Conservation (phyloP, 2,888 invertebrate genomes). For the Rhingia campestris region DNA sequence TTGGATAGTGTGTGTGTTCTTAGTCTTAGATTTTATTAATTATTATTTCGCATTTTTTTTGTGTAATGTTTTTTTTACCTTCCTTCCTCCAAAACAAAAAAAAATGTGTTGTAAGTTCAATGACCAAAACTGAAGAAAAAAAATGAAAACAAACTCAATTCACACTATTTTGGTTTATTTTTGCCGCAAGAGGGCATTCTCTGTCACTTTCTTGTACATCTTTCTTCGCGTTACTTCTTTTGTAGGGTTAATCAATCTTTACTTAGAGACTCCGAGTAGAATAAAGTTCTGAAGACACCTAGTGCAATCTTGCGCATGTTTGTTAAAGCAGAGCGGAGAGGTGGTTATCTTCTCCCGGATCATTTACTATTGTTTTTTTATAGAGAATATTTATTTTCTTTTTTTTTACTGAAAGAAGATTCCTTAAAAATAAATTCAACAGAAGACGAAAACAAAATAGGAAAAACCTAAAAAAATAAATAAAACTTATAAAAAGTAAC, state of each 20-base stretch:
- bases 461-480: slow-evolving; percentile 58
- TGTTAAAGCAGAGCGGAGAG: slow-evolving; percentile 45
- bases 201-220: slow-evolving; percentile 2
- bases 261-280: slow-evolving; percentile 19
- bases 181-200: slow-evolving; percentile 21
- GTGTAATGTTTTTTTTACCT: slow-evolving; percentile 59
- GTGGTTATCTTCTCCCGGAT: slow-evolving; percentile 54
- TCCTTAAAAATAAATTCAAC: slow-evolving; percentile 67
- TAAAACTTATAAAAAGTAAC: slow-evolving; percentile 38
- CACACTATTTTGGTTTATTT: slow-evolving; percentile 25
- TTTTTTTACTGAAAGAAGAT: slow-evolving; percentile 70
- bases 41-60: slow-evolving; percentile 70
- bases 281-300: slow-evolving; percentile 21
- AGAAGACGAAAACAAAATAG: slow-evolving; percentile 67
- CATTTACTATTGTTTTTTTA: slow-evolving; percentile 67
- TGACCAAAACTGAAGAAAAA: slow-evolving; percentile 35
- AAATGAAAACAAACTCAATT: slow-evolving; percentile 20
- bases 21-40: slow-evolving; percentile 82
- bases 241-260: slow-evolving; percentile 16
- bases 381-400: slow-evolving; percentile 72
- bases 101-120: slow-evolving; percentile 40
- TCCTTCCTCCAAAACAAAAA: slow-evolving; percentile 55
- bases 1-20: slow-evolving; percentile 75
- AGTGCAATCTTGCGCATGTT: slow-evolving; percentile 32
- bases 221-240: slow-evolving; percentile 13